Evolutionary conservation across 2,888 invertebrate genomes (phyloP).

Genomic region (Melitaea athalia): DNA sequence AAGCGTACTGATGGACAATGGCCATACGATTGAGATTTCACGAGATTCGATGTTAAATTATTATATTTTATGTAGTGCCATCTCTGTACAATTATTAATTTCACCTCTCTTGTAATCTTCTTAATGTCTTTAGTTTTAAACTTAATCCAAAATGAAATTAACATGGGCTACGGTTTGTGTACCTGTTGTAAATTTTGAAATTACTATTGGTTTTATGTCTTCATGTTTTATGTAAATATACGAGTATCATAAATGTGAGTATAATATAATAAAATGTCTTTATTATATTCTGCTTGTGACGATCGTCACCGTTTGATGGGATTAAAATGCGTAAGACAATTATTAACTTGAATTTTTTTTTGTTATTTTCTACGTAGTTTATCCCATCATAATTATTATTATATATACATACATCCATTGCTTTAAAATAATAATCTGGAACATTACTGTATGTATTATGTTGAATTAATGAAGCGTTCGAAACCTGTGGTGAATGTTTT

Average conservation of each 20-base stretch:
- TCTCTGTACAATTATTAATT: conserved; percentile 32
- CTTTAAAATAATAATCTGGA: not conserved
- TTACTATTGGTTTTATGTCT: not conserved
- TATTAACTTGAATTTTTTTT: not conserved
- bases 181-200: conserved; percentile 14
- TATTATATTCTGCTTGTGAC: conserved; percentile 13
- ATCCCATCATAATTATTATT: conserved; percentile 10
- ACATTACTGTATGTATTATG: not conserved
- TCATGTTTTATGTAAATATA: conserved; percentile 20
- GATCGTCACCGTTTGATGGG: conserved; percentile 13
- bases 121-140: not conserved
- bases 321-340: conserved; percentile 9
- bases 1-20: conserved; percentile 32
- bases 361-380: not conserved
- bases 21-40: conserved; percentile 40
- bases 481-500: conserved; percentile 26
- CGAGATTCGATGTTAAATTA: conserved; percentile 37
- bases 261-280: conserved; percentile 1
- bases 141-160: not conserved
- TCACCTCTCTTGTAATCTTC: not conserved
- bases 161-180: conserved; percentile 11
- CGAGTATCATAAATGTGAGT: conserved; percentile 3
- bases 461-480: not conserved
- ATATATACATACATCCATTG: not conserved
- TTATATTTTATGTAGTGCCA: conserved; percentile 42